Base-by-base conservation (phyloP, 2,888 invertebrate species). In the Drosophila fungiperda region DNA sequence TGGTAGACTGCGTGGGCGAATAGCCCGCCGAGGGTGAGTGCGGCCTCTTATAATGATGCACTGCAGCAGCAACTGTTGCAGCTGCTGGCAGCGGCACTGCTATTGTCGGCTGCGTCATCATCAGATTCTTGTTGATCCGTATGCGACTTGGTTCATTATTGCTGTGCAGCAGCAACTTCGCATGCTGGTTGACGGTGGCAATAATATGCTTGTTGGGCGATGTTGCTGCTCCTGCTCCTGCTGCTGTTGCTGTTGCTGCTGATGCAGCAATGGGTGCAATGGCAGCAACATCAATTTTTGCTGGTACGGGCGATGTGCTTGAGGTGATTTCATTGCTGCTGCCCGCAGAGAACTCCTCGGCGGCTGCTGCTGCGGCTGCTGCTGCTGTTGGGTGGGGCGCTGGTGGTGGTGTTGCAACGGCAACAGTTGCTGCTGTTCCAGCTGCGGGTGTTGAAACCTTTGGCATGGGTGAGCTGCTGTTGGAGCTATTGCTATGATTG, bases 261-360 rank as follows among this genome's bases (percentile, higher is more conserved):
- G 91, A 17, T 1, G 55, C 61, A 59, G 59, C 35, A 54, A 57
- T 48, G 11, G 68, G 68, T 66, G 68, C 9, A 29, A 70, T 9
- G 32, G 68, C 61, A 35, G 90, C 26, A 6, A 54, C 66, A 58
- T 63, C 40, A 58, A 62, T 40, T 69, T 60, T 65, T 74, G 78
- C 55, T 54, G 92, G 91, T 63, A 95, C 94, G 40, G 95, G 95
- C 54, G 95, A 95, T 52, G 95, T 95, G n/a, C 95, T 95, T 17
- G 95, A 95, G 38, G 95, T 95, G 63, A 95, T 95, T 80, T 95
- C 95, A 89, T 95, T 95, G 70, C 95, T 95, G 71, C 95, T 95
- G 76, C 94, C 94, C 23, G 84, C 84, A 7, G 95, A 95, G 61
- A 95, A 95, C 35, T 95, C 93, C 74, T 93, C 93, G 32, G 93